phyloP scores from a whole-genome alignment of 2,113 vertebrate species.

The Monarcha castaneiventris region DNA sequence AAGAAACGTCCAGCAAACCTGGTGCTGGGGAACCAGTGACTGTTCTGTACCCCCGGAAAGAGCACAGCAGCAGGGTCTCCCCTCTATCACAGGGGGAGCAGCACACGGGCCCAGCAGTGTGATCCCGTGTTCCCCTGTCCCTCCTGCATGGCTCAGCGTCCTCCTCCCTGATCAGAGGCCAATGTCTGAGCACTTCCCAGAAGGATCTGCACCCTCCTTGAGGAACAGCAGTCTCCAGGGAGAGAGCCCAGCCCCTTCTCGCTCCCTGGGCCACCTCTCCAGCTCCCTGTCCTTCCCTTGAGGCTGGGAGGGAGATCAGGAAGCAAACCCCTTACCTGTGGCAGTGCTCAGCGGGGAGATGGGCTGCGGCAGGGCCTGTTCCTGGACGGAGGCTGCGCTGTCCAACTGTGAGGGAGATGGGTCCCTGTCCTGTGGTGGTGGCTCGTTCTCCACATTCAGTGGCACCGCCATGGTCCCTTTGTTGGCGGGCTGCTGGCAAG shows the following conservation, averaged over 20 bases:
- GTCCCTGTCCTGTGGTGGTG: background rate
- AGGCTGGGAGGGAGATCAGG: background rate
- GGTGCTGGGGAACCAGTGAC: background rate
- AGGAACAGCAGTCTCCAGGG: background rate
- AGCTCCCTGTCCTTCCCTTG: background rate
- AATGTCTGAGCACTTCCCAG: background rate
- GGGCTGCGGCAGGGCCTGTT: background rate
- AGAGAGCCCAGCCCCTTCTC: accelerated
- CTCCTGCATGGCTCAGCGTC: background rate
- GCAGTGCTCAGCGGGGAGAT: background rate
- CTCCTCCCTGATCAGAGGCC: accelerated
- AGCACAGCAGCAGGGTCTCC: background rate
- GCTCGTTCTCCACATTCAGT: background rate
- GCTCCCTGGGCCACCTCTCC: background rate
- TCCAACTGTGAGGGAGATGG: background rate
- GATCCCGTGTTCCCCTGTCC: accelerated
- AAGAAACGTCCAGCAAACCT: accelerated
- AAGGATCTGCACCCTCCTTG: accelerated
- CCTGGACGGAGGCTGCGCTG: background rate
- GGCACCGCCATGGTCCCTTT: background rate
- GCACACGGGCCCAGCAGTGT: accelerated
- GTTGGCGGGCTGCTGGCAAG: constrained; percentile 26
- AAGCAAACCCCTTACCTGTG: constrained; percentile 60
- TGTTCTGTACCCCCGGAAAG: accelerated
- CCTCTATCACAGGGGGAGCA: accelerated